Evolutionary conservation across 1,140 invertebrate genomes (phyloP).

Genomic region (Pseudomyrmex cubaensis): DNA sequence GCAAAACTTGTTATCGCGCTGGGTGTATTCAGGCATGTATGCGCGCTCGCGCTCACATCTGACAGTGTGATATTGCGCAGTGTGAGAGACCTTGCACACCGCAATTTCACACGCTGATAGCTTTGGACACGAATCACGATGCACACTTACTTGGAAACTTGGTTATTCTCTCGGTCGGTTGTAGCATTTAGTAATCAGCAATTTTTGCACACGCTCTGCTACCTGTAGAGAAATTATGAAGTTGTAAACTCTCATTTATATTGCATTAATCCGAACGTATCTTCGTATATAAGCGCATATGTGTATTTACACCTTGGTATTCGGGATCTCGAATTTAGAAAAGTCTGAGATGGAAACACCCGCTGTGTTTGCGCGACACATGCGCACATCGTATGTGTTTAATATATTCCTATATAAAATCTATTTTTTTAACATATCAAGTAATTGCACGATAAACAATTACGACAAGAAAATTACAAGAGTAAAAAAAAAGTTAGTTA

Average conservation of each 20-base stretch:
- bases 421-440: too few relatives aligned
- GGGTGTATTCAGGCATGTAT: slow-evolving; percentile 29
- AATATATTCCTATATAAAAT: too few relatives aligned
- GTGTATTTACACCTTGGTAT: not conserved
- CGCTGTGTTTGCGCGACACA: not conserved
- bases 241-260: slow-evolving; percentile 49
- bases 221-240: slow-evolving; percentile 48
- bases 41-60: not conserved
- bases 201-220: slow-evolving; percentile 26
- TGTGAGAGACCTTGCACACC: slow-evolving; percentile 32
- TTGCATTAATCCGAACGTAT: not conserved
- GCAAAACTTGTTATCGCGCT: slow-evolving; percentile 68
- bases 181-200: slow-evolving; percentile 44
- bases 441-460: too few relatives aligned
- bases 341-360: not conserved
- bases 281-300: too few relatives aligned
- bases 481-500: too few relatives aligned
- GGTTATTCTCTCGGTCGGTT: slow-evolving; percentile 64
- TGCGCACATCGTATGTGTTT: not conserved
- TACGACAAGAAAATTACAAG: too few relatives aligned
- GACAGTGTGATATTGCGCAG: not conserved
- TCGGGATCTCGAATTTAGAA: not conserved
- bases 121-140: slow-evolving; percentile 18
- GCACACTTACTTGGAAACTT: slow-evolving; percentile 50
- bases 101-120: slow-evolving; percentile 62